Base-by-base conservation (phyloP, 2,113 vertebrate genomes). In the Sterna hirundo region DNA sequence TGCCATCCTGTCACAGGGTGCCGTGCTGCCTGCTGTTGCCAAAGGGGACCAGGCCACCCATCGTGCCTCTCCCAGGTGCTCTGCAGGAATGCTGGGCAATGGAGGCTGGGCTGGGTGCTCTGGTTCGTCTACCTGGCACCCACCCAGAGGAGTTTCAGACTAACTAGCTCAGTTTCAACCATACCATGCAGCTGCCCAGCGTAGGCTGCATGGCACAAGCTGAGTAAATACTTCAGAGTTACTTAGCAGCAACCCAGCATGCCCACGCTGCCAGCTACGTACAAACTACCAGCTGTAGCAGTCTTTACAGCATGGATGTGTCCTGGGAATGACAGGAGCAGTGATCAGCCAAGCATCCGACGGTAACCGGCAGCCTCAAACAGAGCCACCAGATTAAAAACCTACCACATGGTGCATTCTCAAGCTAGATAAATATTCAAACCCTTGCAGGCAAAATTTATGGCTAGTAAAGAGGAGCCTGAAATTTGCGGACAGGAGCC, bases 111-210 rank as follows among this genome's bases (percentile, higher is more conserved):
- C 47, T 49, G 54, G 40, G 30, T 2, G 2, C 70, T 86, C 92
- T 70, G 83, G 23, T 72, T n/a, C 6, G 4, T 13, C 36, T 64
- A 10, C 15, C 55, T 51, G 42, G 51, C 62, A 11, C 26, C 40
- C 13, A 14, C 57, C 36, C 84, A 49, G 32, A 38, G 47, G 42
- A 52, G 30, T 15, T 42, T 22, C 75, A 77, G 79, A n/a, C 47
- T 22, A 8, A 40, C 13, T 11, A 74, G 69, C 36, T 47, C 29
- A 1, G 3, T 57, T 46, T 34, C 34, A 47, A 7, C 34, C 23
- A 3, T 5, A 4, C 44, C 3, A 0, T 23, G 46, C n/a, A 47
- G 80, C 40, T 1, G 3, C 52, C 14, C 44, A 1, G 4, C 2
- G 22, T 25, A 62, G 38, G 25, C n/a, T 70, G 44, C 74, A 22